These are phyloP conservation scores for Ptychobarbus kaznakovi DNA, from an alignment of 2,797 vertebrate species.

Conservation along the genomic window DNA sequence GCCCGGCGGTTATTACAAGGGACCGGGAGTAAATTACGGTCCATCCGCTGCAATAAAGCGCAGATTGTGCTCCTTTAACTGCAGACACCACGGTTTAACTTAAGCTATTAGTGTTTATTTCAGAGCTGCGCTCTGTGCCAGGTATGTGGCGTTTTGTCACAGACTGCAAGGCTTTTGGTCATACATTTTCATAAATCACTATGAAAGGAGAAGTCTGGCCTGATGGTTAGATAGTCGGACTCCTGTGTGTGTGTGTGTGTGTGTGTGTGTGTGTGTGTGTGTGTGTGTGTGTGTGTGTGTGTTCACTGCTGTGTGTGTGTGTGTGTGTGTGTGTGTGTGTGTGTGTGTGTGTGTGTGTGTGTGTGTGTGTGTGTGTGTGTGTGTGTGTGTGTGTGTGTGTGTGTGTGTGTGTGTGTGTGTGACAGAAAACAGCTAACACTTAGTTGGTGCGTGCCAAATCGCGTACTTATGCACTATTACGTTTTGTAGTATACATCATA, in stretches of 20 bases:
- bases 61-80: constrained; percentile 59
- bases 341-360: no score
- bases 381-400: no score
- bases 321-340: no score
- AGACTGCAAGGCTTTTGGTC: background rate
- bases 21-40: constrained; percentile 81
- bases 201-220: no score
- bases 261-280: no score
- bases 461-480: background rate
- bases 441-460: background rate
- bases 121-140: background rate
- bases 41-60: constrained; percentile 63
- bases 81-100: constrained; percentile 11
- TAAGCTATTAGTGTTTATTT: background rate
- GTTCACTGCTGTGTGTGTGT: no score
- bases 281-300: no score
- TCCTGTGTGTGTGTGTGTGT: no score
- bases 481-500: background rate
- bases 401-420: no score
- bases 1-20: constrained; percentile 85
- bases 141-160: background rate
- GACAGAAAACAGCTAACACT: background rate
- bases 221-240: no score
- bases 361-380: no score
- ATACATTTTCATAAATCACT: background rate